Evolutionary conservation across 2,797 vertebrate genomes (phyloP).

Genomic region (Rhodeus uyekii): DNA sequence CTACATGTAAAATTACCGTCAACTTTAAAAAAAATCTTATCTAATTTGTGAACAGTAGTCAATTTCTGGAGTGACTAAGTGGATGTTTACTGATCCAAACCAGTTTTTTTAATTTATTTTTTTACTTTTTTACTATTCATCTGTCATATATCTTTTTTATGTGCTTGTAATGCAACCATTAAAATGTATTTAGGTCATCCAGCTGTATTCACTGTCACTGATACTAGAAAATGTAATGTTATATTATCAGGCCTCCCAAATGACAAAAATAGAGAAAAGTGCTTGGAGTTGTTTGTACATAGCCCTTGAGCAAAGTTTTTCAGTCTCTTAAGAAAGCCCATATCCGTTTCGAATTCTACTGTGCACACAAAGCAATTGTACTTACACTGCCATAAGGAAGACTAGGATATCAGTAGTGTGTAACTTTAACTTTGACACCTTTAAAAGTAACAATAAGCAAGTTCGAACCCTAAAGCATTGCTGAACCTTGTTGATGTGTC

Average conservation of each 20-base stretch:
- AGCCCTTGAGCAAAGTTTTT: constrained; percentile 21
- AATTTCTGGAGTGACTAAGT: not conserved
- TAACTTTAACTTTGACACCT: constrained; percentile 5
- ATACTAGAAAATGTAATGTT: constrained; percentile 12
- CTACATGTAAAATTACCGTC: too few species aligned
- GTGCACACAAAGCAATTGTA: not conserved
- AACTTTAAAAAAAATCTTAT: too few species aligned
- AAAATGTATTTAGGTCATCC: constrained; percentile 16
- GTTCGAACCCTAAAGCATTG: constrained; percentile 1
- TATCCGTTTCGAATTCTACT: constrained; percentile 12
- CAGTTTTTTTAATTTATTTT: constrained; percentile 1
- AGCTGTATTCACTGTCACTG: not conserved
- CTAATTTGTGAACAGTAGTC: not conserved
- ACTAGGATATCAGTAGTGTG: constrained; percentile 6
- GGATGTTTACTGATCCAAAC: not conserved
- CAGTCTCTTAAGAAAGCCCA: constrained; percentile 2
- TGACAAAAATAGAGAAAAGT: constrained; percentile 5
- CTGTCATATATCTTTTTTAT: not conserved
- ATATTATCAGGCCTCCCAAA: constrained; percentile 15
- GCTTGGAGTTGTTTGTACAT: constrained; percentile 6
- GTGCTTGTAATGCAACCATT: constrained; percentile 1
- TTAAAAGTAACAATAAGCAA: constrained; percentile 6
- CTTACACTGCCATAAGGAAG: constrained; percentile 6
- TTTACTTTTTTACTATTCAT: not conserved
- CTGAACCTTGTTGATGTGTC: not conserved